Evolutionary conservation across 2,113 vertebrate species (phyloP).

Genomic region (Abramis brama): DNA sequence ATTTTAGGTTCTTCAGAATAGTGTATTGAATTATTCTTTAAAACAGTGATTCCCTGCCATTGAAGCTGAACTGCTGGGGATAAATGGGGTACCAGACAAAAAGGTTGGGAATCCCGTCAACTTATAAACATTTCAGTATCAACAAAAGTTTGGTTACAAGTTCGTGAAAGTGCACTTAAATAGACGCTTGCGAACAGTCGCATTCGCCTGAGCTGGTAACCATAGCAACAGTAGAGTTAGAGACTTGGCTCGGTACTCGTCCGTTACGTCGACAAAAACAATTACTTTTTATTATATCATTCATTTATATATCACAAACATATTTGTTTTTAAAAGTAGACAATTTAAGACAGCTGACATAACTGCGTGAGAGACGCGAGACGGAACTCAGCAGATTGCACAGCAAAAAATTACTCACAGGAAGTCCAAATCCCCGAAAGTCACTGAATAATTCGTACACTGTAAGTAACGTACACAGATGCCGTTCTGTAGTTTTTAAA

Average conservation of each 20-base stretch:
- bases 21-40: background rate
- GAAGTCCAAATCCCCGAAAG: background rate
- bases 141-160: background rate
- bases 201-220: background rate
- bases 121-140: background rate
- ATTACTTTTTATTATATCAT: background rate
- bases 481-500: background rate
- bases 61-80: background rate
- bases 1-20: background rate
- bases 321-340: background rate
- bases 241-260: background rate
- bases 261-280: background rate
- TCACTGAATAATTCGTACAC: background rate
- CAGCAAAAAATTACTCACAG: background rate
- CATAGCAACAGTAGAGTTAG: constrained; percentile 3
- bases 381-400: background rate
- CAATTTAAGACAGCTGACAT: background rate
- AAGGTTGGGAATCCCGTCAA: background rate
- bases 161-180: background rate
- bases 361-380: background rate
- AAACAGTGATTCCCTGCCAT: background rate
- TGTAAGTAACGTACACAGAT: too few relatives aligned
- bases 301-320: background rate
- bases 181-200: background rate
- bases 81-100: background rate